Evolutionary conservation across 2,888 invertebrate genomes (phyloP), one percentile per base, ranked within the genome.

Genomic region (Drosophila koepferae): DNA sequence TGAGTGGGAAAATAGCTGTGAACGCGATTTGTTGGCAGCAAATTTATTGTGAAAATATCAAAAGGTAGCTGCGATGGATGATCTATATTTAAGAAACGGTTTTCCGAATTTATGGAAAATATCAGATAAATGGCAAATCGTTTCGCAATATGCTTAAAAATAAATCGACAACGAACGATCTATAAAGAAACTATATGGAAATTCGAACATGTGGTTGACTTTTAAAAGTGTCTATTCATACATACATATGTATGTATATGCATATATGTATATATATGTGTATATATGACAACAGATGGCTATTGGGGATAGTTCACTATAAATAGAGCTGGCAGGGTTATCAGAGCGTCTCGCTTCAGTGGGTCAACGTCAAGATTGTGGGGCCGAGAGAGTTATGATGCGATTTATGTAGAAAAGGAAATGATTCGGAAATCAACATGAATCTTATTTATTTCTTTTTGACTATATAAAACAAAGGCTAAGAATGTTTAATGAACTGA

Each of bases 271-370:
- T 49, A 8, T 58, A 14, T 20, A 3, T 20, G 8, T 23, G 8
- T 46, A 18, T 18, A 23, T 67, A 38, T 43, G 53, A 43, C 41
- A 43, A 69, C 83, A 80, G 68, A 81, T 83, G 78, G 70, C 65
- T 49, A 70, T 60, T 58, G 56, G 59, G 69, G 60, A 65, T 56
- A 58, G 59, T 38, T 38, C 43, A 64, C 72, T 83, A 84, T 66
- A 77, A 69, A 89, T 85, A 87, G 77, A 59, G 53, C 73, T 72
- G 72, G 67, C 82, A 74, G 86, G 90, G 87, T 90, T 90, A 86
- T 86, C 90, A 89, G 67, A 86, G 63, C 89, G 78, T 84, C 82
- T 62, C 80, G 86, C 87, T 71, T 80, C 74, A 90, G 69, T 86
- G 89, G 89, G 80, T 89, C 87, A 89, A 76, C 84, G 70, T 68